Evolutionary conservation across 2,888 invertebrate species (phyloP).

Genomic region (Zygogramma bicolorata): DNA sequence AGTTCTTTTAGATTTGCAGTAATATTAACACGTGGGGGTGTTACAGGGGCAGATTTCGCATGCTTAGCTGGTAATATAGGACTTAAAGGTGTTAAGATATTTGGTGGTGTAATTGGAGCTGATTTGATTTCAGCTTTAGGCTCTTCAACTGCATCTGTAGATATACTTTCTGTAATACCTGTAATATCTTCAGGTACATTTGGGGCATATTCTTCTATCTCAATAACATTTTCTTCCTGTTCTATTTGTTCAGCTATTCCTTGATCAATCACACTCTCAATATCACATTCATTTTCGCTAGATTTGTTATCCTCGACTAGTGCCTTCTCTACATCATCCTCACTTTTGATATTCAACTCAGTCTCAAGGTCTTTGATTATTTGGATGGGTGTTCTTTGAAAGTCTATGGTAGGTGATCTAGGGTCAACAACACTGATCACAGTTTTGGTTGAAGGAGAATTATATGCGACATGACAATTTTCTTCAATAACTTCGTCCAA

Average conservation of each 20-base stretch:
- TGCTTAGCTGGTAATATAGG: constrained; percentile 17
- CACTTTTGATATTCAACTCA: neutral
- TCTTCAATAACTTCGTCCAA: constrained; percentile 60
- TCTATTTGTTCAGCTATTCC: neutral
- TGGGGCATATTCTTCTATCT: neutral
- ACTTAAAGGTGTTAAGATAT: neutral
- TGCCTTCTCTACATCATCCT: neutral
- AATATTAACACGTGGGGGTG: constrained; percentile 46
- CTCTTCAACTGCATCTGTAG: neutral
- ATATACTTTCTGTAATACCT: neutral
- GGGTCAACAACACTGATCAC: constrained; percentile 59
- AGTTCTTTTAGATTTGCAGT: constrained; percentile 59
- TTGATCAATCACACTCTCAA: neutral
- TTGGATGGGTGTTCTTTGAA: constrained; percentile 70
- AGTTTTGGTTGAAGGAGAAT: constrained; percentile 1
- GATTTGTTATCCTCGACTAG: constrained; percentile 34
- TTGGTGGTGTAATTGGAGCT: constrained; percentile 40
- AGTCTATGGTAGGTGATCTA: constrained; percentile 70
- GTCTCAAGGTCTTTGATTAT: constrained; percentile 32
- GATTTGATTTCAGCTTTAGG: constrained; percentile 30
- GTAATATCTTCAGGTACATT: neutral
- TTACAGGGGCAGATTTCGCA: constrained; percentile 35
- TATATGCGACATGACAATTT: constrained; percentile 42
- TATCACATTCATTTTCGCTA: neutral
- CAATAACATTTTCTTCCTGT: neutral